Conservation (phyloP, 2,113 vertebrate species). For the Pedionomus torquatus region DNA sequence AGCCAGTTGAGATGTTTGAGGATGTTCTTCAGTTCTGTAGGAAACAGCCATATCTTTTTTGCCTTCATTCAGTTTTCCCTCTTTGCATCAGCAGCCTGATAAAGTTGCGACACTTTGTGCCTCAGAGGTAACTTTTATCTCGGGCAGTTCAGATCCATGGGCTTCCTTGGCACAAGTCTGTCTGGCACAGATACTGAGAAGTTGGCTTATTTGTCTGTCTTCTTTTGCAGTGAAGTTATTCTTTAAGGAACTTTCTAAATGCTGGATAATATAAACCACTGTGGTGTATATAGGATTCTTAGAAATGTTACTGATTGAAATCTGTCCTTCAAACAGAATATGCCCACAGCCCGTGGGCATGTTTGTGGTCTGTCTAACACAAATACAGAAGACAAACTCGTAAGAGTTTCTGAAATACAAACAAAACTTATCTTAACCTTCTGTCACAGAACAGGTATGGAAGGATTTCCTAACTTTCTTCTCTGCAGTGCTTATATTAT, state of each 20-base stretch:
- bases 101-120: fast-evolving
- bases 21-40: background rate
- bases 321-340: background rate
- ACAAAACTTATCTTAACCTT: background rate
- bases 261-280: background rate
- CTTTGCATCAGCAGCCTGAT: background rate
- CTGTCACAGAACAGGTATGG: background rate
- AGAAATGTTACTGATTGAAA: background rate
- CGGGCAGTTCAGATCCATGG: background rate
- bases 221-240: background rate
- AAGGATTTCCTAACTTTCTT: background rate
- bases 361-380: background rate
- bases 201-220: background rate
- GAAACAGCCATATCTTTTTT: background rate
- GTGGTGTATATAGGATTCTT: background rate
- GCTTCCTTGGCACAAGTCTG: background rate
- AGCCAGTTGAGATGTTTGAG: background rate
- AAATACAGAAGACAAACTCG: background rate
- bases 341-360: background rate
- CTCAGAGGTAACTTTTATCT: background rate
- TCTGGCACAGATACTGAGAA: background rate
- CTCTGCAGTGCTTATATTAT: background rate
- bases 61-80: background rate
- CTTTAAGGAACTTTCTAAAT: background rate
- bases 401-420: background rate